phyloP scores from a whole-genome alignment of 2,797 vertebrate species.

The Phrynocephalus forsythii region DNA sequence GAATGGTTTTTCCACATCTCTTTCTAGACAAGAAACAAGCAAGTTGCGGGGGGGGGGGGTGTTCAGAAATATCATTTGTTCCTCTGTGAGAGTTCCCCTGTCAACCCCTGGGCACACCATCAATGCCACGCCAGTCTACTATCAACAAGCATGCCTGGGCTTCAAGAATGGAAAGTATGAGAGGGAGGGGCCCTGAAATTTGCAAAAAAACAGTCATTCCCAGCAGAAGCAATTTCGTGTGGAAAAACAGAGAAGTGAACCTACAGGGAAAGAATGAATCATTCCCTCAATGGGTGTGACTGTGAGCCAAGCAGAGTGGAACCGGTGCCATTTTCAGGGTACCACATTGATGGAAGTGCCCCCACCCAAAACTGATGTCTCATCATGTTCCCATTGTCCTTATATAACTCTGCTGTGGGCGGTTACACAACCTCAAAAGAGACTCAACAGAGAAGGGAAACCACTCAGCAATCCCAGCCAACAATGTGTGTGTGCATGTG shows the following conservation, averaged over 20 bases:
- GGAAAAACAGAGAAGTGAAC: conserved; percentile 39
- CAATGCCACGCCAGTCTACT: conserved; percentile 15
- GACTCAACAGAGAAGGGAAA: conserved; percentile 7
- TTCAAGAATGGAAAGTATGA: conserved; percentile 46
- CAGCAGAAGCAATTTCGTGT: conserved; percentile 25
- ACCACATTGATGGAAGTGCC: conserved; percentile 32
- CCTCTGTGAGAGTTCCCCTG: not conserved
- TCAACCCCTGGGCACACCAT: not conserved
- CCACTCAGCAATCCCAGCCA: conserved; percentile 28
- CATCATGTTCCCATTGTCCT: conserved; percentile 50
- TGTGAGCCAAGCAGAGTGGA: conserved; percentile 21
- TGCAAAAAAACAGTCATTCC: conserved; percentile 29
- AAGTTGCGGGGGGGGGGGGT: not conserved
- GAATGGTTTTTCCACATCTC: not conserved
- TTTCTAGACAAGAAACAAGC: not conserved
- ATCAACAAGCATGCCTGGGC: conserved; percentile 21
- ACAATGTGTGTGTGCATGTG: not conserved
- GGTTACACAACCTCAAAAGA: conserved; percentile 47
- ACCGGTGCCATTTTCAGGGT: conserved; percentile 35
- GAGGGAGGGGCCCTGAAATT: conserved; percentile 41
- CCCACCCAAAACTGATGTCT: conserved; percentile 39
- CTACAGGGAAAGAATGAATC: conserved; percentile 44
- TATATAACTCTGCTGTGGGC: conserved; percentile 48
- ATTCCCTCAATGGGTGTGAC: conserved; percentile 28
- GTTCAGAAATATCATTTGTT: not conserved